phyloP scores from a whole-genome alignment of 92 coral and sea anemone genomes.

The Paramuricea clavata region DNA sequence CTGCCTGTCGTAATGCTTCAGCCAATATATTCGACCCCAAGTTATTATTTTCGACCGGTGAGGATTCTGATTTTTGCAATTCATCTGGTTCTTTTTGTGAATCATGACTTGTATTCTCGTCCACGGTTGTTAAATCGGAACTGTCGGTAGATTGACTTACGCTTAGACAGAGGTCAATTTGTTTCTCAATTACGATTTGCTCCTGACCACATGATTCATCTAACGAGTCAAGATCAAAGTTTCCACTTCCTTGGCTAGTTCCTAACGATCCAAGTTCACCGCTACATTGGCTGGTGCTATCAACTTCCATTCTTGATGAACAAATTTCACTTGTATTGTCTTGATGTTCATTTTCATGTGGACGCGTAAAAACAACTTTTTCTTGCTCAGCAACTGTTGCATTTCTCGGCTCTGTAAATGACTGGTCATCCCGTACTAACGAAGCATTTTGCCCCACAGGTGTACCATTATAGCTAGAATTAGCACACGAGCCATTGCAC shows the following conservation, averaged over 20 bases:
- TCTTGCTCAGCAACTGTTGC: background rate
- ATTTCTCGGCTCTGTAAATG: constrained; percentile 5
- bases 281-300: background rate
- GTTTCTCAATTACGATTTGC: constrained; percentile 19
- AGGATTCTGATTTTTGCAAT: background rate
- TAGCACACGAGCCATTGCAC: constrained; percentile 4
- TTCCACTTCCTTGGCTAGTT: background rate
- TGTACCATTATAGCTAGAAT: background rate
- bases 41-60: background rate
- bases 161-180: constrained; percentile 30
- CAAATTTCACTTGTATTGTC: background rate
- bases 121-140: background rate
- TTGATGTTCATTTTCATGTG: background rate
- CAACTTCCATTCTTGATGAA: too few relatives aligned
- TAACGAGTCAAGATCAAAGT: background rate
- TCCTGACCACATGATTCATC: constrained; percentile 16
- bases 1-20: constrained; percentile 7
- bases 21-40: background rate
- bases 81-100: background rate
- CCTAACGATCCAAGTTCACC: background rate
- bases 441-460: background rate
- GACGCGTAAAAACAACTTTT: constrained; percentile 13
- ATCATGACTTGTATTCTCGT: background rate
- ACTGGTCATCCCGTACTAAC: background rate
- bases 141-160: constrained; percentile 7